Percentiles rank a stretch among this genome's conserved stretches.
phyloP scores from a whole-genome alignment of 2,888 invertebrate species.

The Coelinius sp. region DNA sequence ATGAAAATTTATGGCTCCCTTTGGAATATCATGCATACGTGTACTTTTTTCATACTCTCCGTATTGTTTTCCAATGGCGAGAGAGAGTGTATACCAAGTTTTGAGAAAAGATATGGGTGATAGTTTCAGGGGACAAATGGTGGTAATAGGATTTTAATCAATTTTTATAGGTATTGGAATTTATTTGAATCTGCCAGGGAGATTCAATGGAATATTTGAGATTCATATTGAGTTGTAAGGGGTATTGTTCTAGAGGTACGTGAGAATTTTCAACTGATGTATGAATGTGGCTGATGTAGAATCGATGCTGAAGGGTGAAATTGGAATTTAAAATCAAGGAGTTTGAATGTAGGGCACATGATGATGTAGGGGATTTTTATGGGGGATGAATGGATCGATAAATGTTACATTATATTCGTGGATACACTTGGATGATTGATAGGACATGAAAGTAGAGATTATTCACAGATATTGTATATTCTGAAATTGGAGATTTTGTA shows the following conservation, averaged over 20 bases:
- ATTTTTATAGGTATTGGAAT: neutral
- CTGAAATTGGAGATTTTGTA: no score
- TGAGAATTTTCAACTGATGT: no score
- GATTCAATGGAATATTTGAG: no score
- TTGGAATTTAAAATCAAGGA: no score
- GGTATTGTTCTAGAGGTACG: no score
- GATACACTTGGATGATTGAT: neutral
- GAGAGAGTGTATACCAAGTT: neutral
- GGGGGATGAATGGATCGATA: neutral
- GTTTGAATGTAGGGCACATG: no score
- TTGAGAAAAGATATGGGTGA: neutral
- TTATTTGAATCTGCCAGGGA: no score
- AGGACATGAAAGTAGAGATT: neutral
- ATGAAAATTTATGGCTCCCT: constrained; percentile 17
- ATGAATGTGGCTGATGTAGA: no score
- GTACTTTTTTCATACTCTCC: neutral
- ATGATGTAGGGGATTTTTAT: neutral
- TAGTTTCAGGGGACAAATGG: neutral
- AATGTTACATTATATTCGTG: neutral
- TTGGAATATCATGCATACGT: neutral
- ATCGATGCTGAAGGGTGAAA: no score
- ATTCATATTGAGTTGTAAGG: no score
- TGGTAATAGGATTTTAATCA: neutral
- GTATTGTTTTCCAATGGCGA: neutral
- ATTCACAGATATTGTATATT: neutral